Base-by-base conservation (phyloP, 1,140 invertebrate species). In the Lepidostoma basale region DNA sequence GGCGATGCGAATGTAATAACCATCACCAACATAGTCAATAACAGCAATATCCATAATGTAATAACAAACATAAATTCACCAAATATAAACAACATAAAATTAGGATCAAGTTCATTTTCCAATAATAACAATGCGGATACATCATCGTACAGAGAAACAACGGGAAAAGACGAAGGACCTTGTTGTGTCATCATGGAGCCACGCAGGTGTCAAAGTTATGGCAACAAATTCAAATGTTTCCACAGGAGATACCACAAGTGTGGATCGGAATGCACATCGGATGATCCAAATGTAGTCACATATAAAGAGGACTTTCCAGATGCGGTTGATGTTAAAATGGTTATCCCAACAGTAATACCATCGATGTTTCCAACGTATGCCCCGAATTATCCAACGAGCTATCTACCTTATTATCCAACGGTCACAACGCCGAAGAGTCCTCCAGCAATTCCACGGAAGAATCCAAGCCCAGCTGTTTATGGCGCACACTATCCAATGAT, bases 1-100 rank as follows among this genome's bases (percentile, higher is more conserved):
- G 44, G 44, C 14, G 22, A 22, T 8, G 8, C 39, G 3, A 62
- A 62, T 18, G 14, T n/a, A 25, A 26, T 62, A 10, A 42, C 42
- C 58, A 44, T 62, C 10, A 42, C 36, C 12, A 62, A 62, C 18
- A 44, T 62, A 3, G 58, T 62, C 5, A 26, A 62, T n/a, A 44
- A 1, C 23, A 25, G 2, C n/a, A 62, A 62, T 25, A 44, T 25
- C n/a, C 36, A 44, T 10, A 62, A 62, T 22, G 39, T 62, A 8
- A 23, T 26, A 4, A 62, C 58, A 6, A 62, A 40, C 5, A 44
- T 44, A 2, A 62, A 62, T 26, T 20, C 1, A 20, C n/a, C 39
- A 10, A 62, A 62, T 22, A 40, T 62, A 10, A 62, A 62, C n/a
- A 62, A 20, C 10, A 45, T 62, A 18, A 44, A 10, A 0, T 25